Evolutionary conservation across 2,888 invertebrate species (phyloP), one percentile per base, ranked within the genome.

Genomic region (Athripsodes cinereus): DNA sequence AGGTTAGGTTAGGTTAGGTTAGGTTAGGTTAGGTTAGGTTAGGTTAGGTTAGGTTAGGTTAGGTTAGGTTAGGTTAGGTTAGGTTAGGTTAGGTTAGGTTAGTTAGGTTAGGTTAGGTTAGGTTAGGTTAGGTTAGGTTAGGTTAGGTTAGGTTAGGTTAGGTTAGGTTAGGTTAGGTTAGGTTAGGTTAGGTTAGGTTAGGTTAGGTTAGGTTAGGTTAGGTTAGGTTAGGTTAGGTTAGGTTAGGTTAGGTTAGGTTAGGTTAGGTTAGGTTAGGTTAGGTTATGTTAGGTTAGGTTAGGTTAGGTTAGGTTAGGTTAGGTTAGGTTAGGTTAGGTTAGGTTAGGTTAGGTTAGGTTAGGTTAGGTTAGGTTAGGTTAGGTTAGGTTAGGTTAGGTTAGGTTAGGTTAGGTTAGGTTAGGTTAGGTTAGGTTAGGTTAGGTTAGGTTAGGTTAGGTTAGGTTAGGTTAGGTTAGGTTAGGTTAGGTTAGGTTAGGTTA

Each of bases 161-260:
- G 48, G 55, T 55, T 55, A 55, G 48, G 53, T 48, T 55, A 55
- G 59, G 59, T 53, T 58, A 50, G 60, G 60, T 60, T 60, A 58
- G 60, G 60, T 60, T 60, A 54, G 60, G 60, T 60, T 60, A 51
- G 58, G 61, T 61, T 63, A 59, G 62, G 62, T 64, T 64, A 51
- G 57, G 61, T 61, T 63, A 55, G 59, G 62, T 61, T 64, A 58
- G 63, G 66, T 56, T 64, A 55, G 53, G 53, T 53, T 58, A 57
- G 55, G 58, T 58, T 53, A 59, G 55, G 60, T 63, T 56, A 61
- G 64, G 64, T 65, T 59, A 63, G 64, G 64, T 48, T 48, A 48
- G 48, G 48, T 48, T 48, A 48, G 48, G 48, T 48, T 48, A 48
- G 48, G 48, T 48, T 48, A 48, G 48, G 48, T 48, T 48, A 48